These are phyloP conservation scores for Athalia circularis DNA, from an alignment of 2,888 invertebrate species.

Conservation along the genomic window DNA sequence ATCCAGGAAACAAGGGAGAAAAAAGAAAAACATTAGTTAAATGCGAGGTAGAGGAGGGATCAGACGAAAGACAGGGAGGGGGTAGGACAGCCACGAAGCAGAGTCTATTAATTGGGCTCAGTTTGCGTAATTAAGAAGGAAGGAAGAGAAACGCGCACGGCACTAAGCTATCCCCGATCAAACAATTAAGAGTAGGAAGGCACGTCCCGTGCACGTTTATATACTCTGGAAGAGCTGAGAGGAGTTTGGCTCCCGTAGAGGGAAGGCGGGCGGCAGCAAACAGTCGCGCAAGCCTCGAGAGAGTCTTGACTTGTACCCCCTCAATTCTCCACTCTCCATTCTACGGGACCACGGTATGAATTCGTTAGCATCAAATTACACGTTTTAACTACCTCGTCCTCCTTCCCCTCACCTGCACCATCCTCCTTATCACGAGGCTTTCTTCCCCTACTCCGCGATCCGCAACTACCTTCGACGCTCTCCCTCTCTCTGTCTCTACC, in stretches of 20 bases:
- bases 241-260: background rate
- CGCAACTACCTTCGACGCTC: background rate
- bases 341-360: slow-evolving; percentile 51
- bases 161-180: slow-evolving; percentile 29
- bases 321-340: slow-evolving; percentile 37
- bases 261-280: slow-evolving; percentile 27
- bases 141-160: background rate
- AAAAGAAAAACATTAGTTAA: too few species aligned
- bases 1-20: too few species aligned
- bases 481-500: background rate
- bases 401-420: background rate
- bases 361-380: slow-evolving; percentile 59
- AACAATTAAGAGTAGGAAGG: slow-evolving; percentile 34
- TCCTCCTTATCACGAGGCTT: background rate
- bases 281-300: slow-evolving; percentile 35
- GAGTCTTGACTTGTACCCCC: slow-evolving; percentile 41
- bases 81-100: background rate
- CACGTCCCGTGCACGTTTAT: background rate
- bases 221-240: too few species aligned
- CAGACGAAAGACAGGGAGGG: too few species aligned
- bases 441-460: too few species aligned
- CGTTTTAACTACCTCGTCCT: slow-evolving; percentile 48
- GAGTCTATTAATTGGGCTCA: slow-evolving; percentile 40
- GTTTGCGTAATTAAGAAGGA: slow-evolving; percentile 37
- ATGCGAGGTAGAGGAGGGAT: too few species aligned